Conservation (phyloP, 2,113 vertebrate species). For the Siniperca chuatsi region DNA sequence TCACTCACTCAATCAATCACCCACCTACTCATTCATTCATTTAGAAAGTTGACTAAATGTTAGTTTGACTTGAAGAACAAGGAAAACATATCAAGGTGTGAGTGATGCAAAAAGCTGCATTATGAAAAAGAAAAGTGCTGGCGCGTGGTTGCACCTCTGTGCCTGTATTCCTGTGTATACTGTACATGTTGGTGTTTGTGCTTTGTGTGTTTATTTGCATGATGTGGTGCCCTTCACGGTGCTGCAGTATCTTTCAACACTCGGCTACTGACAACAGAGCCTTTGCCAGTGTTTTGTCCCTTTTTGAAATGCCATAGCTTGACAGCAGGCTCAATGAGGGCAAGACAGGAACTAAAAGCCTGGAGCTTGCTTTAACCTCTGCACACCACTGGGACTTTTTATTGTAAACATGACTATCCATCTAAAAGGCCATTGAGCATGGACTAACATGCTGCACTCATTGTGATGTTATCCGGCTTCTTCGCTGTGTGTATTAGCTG, state of each 20-base stretch:
- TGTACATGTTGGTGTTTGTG: constrained; percentile 45
- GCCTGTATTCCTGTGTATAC: constrained; percentile 25
- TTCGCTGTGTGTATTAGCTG: not conserved
- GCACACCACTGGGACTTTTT: constrained; percentile 40
- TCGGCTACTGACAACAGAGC: constrained; percentile 66
- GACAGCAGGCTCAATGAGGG: constrained; percentile 54
- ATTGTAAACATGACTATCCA: constrained; percentile 50
- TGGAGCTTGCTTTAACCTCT: constrained; percentile 71
- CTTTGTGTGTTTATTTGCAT: constrained; percentile 60
- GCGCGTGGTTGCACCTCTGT: not conserved
- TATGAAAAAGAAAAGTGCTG: not conserved
- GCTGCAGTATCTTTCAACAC: constrained; percentile 48
- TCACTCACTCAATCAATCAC: constrained; percentile 56
- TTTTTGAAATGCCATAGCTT: constrained; percentile 73
- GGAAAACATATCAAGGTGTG: constrained; percentile 11
- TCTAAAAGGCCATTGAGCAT: constrained; percentile 48
- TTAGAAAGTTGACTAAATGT: constrained; percentile 63
- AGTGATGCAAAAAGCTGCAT: not conserved
- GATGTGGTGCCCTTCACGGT: constrained; percentile 63
- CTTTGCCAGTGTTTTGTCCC: constrained; percentile 67
- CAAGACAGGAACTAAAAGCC: constrained; percentile 43
- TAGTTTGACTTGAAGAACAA: constrained; percentile 22
- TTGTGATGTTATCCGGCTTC: constrained; percentile 18
- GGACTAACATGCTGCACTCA: constrained; percentile 33
- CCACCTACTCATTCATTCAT: constrained; percentile 63